Conservation (phyloP, 2,888 invertebrate species). For the Sphaerophoria taeniata region DNA sequence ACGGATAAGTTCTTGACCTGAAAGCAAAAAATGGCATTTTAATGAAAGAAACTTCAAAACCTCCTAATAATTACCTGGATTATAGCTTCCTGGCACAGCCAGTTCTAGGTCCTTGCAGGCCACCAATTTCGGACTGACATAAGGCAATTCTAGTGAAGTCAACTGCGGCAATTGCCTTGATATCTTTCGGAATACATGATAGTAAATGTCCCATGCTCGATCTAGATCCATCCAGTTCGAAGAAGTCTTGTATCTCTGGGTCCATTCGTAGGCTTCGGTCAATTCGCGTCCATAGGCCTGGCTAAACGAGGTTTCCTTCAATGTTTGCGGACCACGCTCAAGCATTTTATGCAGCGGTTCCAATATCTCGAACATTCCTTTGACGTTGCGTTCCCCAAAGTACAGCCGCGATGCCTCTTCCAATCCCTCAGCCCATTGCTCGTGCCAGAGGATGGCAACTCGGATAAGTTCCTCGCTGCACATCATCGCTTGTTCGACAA, state of each 20-base stretch:
- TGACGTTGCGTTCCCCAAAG: constrained; percentile 97
- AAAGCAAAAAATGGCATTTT: constrained; percentile 4
- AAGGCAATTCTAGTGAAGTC: constrained; percentile 95
- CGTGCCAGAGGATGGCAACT: constrained; percentile 99
- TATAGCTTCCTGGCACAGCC: constrained; percentile 99
- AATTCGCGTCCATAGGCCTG: constrained; percentile 98
- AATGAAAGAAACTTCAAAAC: background rate
- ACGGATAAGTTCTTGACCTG: constrained; percentile 90
- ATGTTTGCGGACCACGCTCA: constrained; percentile 96
- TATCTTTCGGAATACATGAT: constrained; percentile 98
- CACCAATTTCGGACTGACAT: constrained; percentile 96
- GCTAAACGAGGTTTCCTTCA: constrained; percentile 98
- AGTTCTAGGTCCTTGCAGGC: constrained; percentile 96
- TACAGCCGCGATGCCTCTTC: constrained; percentile 97
- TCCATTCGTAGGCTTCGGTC: constrained; percentile 97
- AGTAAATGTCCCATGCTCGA: constrained; percentile 99
- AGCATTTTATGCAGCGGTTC: constrained; percentile 97
- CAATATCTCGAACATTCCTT: constrained; percentile 97
- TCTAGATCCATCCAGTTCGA: constrained; percentile 95
- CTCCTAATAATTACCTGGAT: constrained; percentile 85
- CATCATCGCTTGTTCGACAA: constrained; percentile 98
- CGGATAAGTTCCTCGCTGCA: constrained; percentile 98
- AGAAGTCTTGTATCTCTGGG: constrained; percentile 93
- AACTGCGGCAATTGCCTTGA: constrained; percentile 96
- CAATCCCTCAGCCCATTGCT: constrained; percentile 99